Percentiles rank a stretch among this genome's conserved stretches.
phyloP scores from a whole-genome alignment of 2,113 vertebrate genomes.

The Syngnathus scovelli region DNA sequence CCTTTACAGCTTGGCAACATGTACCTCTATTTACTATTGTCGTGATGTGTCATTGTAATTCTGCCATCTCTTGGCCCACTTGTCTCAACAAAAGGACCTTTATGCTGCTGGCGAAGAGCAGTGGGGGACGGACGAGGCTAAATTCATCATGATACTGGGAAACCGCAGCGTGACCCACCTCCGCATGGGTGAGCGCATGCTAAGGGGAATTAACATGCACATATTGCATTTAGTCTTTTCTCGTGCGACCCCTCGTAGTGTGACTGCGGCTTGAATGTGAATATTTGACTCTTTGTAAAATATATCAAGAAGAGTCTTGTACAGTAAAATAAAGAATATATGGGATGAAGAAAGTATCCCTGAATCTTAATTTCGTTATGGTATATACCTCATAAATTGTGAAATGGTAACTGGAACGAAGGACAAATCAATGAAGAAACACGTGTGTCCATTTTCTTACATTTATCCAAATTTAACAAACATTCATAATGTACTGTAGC shows the following conservation, averaged over 20 bases:
- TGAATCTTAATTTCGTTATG: not conserved
- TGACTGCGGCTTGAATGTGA: too few species aligned
- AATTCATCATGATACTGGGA: slow-evolving; percentile 93
- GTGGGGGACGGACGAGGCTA: slow-evolving; percentile 93
- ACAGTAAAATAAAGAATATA: too few species aligned
- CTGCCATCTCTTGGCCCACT: not conserved
- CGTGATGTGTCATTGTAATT: not conserved
- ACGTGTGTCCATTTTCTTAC: not conserved
- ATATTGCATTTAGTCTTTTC: slow-evolving; percentile 20
- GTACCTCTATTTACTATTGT: not conserved
- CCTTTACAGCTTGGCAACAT: not conserved
- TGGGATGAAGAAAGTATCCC: not conserved
- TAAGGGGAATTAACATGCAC: slow-evolving; percentile 11
- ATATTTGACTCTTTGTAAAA: too few species aligned
- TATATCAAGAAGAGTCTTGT: too few species aligned
- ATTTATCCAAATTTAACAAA: not conserved
- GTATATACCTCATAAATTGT: not conserved
- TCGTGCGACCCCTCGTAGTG: not conserved
- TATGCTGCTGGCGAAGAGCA: slow-evolving; percentile 86
- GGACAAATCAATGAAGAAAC: not conserved
- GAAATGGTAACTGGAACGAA: not conserved
- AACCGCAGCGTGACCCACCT: slow-evolving; percentile 89
- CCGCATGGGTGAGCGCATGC: slow-evolving; percentile 75
- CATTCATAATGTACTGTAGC: not conserved
- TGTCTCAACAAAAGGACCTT: slow-evolving; percentile 71